Percentiles rank a stretch among this genome's conserved stretches.
These are phyloP conservation scores for Trachelus stipa DNA, from an alignment of 2,888 invertebrate genomes.

Conservation along the genomic window DNA sequence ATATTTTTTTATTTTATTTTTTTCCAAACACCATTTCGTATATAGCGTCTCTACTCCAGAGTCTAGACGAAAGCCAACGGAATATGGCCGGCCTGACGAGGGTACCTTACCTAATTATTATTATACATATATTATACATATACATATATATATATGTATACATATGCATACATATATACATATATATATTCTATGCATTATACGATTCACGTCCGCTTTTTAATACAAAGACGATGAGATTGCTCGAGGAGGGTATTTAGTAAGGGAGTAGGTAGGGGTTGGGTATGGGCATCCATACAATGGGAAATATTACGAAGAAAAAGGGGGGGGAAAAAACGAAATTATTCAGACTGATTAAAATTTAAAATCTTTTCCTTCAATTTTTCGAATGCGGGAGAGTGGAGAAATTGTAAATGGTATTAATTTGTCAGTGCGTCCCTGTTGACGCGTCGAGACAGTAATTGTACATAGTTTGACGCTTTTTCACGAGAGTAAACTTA, in stretches of 20 bases:
- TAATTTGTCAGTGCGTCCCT: constrained; percentile 20
- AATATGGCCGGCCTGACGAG: constrained; percentile 22
- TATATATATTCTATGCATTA: constrained; percentile 12
- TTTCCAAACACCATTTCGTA: too few species aligned
- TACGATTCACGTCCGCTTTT: constrained; percentile 31
- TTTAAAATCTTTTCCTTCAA: constrained; percentile 11
- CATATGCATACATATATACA: constrained; percentile 8
- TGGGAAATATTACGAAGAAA: constrained; percentile 13
- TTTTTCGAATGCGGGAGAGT: constrained; percentile 11
- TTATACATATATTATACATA: constrained; percentile 13
- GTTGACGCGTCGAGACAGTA: constrained; percentile 21
- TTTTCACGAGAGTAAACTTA: constrained; percentile 11
- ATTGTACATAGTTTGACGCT: constrained; percentile 32
- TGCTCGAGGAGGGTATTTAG: constrained; percentile 6
- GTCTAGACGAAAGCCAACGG: constrained; percentile 15
- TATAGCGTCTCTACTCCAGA: background rate
- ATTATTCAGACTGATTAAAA: constrained; percentile 34
- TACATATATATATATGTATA: constrained; percentile 13
- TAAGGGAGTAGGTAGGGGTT: constrained; percentile 7
- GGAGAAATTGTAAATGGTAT: constrained; percentile 22
- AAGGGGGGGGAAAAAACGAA: constrained; percentile 5
- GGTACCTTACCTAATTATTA: constrained; percentile 19
- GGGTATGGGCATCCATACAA: background rate
- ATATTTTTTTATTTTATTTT: too few species aligned
- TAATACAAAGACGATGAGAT: constrained; percentile 11